Conservation (phyloP, 2,888 invertebrate genomes). For the Stictocephala bisonia region DNA sequence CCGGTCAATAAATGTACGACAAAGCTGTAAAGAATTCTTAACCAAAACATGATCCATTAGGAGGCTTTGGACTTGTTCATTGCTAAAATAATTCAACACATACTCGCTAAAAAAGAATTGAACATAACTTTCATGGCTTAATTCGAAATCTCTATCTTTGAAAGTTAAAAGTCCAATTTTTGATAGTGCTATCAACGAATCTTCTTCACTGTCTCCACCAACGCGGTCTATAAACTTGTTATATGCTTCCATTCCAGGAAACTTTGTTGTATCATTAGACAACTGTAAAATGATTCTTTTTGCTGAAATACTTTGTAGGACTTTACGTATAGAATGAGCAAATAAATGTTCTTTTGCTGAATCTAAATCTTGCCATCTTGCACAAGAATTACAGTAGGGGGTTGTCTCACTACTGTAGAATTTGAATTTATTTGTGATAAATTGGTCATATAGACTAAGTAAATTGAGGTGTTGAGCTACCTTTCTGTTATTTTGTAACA, state of each 20-base stretch:
- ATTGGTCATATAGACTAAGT: neutral
- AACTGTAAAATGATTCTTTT: neutral
- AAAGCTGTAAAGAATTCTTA: neutral
- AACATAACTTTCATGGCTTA: neutral
- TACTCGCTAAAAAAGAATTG: conserved; percentile 5
- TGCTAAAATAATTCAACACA: neutral
- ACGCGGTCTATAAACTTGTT: too few species aligned
- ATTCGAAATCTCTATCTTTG: neutral
- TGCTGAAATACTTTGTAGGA: neutral
- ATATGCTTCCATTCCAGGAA: too few species aligned
- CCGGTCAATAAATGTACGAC: conserved; percentile 6
- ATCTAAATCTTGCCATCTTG: neutral
- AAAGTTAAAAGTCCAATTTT: neutral
- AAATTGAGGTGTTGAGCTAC: neutral
- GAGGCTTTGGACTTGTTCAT: neutral
- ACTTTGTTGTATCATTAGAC: too few species aligned
- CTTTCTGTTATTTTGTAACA: neutral
- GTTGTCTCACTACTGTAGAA: neutral
- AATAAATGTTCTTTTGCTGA: neutral
- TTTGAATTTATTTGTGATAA: neutral
- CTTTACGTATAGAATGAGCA: neutral
- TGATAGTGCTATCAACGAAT: neutral
- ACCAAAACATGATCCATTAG: neutral
- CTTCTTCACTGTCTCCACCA: neutral
- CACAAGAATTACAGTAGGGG: neutral